Evolutionary conservation across 1,140 invertebrate genomes (phyloP), one percentile per base, ranked within the genome.

Genomic region (Nephotettix cincticeps): DNA sequence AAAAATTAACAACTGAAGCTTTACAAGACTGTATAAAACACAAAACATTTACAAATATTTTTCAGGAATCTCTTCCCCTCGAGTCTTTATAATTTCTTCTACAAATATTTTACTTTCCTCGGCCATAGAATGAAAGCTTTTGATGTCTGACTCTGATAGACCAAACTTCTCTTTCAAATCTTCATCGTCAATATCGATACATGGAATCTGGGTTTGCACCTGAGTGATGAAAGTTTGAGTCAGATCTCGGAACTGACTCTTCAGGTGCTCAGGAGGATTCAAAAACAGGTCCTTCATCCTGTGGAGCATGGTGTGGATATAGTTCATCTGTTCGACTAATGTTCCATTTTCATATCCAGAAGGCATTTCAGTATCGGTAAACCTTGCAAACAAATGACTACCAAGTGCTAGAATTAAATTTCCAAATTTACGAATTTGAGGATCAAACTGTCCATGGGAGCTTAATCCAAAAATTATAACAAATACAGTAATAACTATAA

Each of bases 151-250:
- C 3, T 51, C 47, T 3, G 47, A 11, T n/a, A 51, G 19, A n/a
- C 47, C 47, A n/a, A 51, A 51, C 47, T 51, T 51, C 14, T 51
- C 47, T 51, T 51, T 51, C 21, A 51, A 51, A 51, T 9, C n/a
- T 51, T 51, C 3, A 17, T 51, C 47, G 3, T 51, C 47, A 11
- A 51, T 51, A 2, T 51, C 47, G 6, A 51, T 11, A 17, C 21
- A 11, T n/a, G 47, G 47, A 6, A 51, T 4, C n/a, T 51, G 47
- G 3, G 21, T 3, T n/a, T 51, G 14, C 14, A 51, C 47, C n/a
- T 51, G 47, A n/a, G 19, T 11, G 21, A 17, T 51, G 47, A 51
- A 51, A 21, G 47, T 19, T n/a, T 51, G 47, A 9, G 47, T 51
- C 14, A 51, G n/a, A 51, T 51, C 47, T 19, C 47, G 4, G 19